phyloP scores from a whole-genome alignment of 2,888 invertebrate species.

The Augochlorella aurata region DNA sequence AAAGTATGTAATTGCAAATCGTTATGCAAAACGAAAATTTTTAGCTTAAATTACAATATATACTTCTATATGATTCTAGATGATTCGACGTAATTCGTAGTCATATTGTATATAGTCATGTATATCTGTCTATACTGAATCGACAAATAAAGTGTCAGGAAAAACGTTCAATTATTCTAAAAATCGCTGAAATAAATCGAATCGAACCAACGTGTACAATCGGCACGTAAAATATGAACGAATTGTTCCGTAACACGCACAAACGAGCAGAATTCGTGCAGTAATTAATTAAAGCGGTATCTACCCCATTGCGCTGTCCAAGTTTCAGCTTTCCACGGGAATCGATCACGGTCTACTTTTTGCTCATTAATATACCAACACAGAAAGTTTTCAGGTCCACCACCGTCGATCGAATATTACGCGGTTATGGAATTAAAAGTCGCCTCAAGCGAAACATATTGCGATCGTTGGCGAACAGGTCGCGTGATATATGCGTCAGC shows the following conservation, averaged over 20 bases:
- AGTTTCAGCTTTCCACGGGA: background rate
- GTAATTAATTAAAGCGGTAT: background rate
- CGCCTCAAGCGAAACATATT: constrained; percentile 39
- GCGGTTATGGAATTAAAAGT: constrained; percentile 20
- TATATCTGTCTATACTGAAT: too few relatives aligned
- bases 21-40: too few relatives aligned
- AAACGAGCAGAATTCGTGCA: background rate
- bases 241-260: background rate
- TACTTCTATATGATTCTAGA: too few relatives aligned
- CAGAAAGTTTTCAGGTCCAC: constrained; percentile 13
- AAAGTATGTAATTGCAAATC: too few relatives aligned
- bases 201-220: too few relatives aligned
- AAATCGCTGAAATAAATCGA: too few relatives aligned
- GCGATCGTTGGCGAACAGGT: constrained; percentile 26
- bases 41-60: too few relatives aligned
- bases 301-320: background rate
- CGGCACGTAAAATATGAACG: too few relatives aligned
- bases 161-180: too few relatives aligned
- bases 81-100: too few relatives aligned
- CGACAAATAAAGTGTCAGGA: too few relatives aligned
- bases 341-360: background rate
- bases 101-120: too few relatives aligned
- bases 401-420: background rate
- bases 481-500: constrained; percentile 22
- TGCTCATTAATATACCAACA: background rate